These are phyloP conservation scores for Eurytemora carolleeae DNA, from an alignment of 1,140 invertebrate genomes.

Conservation along the genomic window DNA sequence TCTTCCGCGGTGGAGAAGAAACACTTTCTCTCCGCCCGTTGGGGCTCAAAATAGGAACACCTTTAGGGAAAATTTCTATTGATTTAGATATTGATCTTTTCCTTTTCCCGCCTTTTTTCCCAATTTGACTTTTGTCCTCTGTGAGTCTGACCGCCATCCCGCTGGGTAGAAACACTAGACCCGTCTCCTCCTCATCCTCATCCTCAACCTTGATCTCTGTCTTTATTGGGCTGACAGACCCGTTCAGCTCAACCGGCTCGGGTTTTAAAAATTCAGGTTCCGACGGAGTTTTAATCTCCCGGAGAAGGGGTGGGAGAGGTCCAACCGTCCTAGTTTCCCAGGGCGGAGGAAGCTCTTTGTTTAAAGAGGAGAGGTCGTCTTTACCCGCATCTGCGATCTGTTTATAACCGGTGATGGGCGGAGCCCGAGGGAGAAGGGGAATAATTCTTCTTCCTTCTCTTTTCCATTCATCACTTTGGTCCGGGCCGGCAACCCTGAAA, in stretches of 20 bases:
- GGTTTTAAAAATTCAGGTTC: no score
- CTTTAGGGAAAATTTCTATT: not conserved
- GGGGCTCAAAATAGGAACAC: not conserved
- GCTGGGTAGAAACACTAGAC: not conserved
- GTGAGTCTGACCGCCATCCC: not conserved
- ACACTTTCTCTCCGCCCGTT: not conserved
- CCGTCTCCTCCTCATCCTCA: not conserved
- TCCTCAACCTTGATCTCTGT: no score
- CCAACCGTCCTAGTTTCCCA: no score
- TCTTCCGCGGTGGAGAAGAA: not conserved
- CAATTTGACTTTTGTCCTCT: not conserved
- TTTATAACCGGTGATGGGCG: slow-evolving; percentile 28
- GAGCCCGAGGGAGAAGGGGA: slow-evolving; percentile 53
- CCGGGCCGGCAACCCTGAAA: slow-evolving; percentile 52
- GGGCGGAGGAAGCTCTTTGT: no score
- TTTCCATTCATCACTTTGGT: slow-evolving; percentile 59
- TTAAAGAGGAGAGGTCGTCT: no score
- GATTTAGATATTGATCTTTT: not conserved
- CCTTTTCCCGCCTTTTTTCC: not conserved
- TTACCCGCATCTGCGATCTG: not conserved
- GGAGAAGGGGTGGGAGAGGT: no score
- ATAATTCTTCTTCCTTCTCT: slow-evolving; percentile 59
- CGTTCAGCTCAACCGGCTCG: no score
- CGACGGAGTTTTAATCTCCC: no score
- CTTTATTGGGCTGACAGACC: no score